phyloP scores from a whole-genome alignment of 2,888 invertebrate genomes.

The Mimas tiliae region DNA sequence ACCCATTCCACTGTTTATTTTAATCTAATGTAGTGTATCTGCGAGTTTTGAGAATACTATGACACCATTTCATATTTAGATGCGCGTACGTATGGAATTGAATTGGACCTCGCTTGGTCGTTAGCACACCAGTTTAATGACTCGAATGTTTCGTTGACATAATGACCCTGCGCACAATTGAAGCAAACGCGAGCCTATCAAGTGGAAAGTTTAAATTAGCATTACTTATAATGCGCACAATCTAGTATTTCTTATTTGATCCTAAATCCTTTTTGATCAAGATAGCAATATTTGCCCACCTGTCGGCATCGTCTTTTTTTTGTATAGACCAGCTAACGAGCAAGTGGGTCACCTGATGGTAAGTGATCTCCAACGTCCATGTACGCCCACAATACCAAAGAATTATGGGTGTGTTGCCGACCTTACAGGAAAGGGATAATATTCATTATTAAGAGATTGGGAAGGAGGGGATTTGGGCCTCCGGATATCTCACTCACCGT shows the following conservation, averaged over 20 bases:
- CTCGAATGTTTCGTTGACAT: conserved; percentile 43
- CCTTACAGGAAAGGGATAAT: no score
- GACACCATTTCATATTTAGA: conserved; percentile 49
- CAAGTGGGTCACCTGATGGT: no score
- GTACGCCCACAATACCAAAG: no score
- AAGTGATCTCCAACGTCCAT: no score
- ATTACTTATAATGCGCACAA: conserved; percentile 3
- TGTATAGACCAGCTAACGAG: no score
- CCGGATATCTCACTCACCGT: no score
- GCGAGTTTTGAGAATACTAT: conserved; percentile 38
- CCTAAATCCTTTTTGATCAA: conserved; percentile 2
- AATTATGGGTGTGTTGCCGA: no score
- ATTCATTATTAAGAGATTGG: no score
- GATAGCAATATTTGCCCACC: not conserved
- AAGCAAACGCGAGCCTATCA: conserved; percentile 12
- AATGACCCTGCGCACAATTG: conserved; percentile 38
- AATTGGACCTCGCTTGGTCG: conserved; percentile 48
- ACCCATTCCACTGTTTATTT: no score
- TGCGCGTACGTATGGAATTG: conserved; percentile 45
- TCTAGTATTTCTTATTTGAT: conserved; percentile 5
- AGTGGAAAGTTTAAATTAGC: conserved; percentile 6
- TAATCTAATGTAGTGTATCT: conserved; percentile 37
- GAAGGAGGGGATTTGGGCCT: no score
- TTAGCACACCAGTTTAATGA: conserved; percentile 49
- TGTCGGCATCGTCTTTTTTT: not conserved